Conservation (phyloP, 1,140 invertebrate species). For the Drosophila insularis region DNA sequence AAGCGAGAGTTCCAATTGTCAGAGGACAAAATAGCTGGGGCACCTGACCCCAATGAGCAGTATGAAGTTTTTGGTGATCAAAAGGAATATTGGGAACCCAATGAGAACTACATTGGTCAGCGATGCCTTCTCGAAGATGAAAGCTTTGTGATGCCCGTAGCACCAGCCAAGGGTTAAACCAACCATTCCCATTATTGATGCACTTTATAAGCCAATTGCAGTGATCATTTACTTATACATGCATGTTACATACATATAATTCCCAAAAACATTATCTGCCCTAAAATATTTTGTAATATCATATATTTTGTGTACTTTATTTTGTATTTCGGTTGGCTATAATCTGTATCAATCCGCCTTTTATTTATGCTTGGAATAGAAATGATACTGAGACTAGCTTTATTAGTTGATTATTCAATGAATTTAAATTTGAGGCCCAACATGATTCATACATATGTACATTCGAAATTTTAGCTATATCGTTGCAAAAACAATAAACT, state of each 20-base stretch:
- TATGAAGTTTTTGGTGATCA: slow-evolving; percentile 53
- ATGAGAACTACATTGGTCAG: slow-evolving; percentile 71
- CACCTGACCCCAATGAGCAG: slow-evolving; percentile 35
- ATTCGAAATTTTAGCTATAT: not conserved
- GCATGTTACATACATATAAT: not conserved
- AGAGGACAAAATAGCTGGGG: slow-evolving; percentile 27
- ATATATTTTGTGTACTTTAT: not conserved
- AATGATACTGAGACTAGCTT: slow-evolving; percentile 1
- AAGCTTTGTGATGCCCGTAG: slow-evolving; percentile 63
- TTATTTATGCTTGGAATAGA: not conserved
- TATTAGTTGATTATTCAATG: not conserved
- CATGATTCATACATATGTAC: not conserved
- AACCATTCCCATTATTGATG: slow-evolving; percentile 7
- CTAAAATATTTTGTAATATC: not conserved
- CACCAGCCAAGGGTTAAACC: slow-evolving; percentile 61
- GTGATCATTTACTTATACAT: too few relatives aligned
- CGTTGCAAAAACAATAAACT: not conserved
- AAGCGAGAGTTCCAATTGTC: slow-evolving; percentile 58
- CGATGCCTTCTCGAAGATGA: slow-evolving; percentile 77
- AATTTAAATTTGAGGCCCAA: not conserved
- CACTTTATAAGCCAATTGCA: not conserved
- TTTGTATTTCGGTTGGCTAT: not conserved
- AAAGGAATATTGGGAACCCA: slow-evolving; percentile 75
- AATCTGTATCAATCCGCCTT: not conserved
- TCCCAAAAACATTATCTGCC: not conserved